Percentiles rank a stretch among this genome's conserved stretches.
Conservation (phyloP, 2,113 vertebrate species). For the Mungos mungo region DNA sequence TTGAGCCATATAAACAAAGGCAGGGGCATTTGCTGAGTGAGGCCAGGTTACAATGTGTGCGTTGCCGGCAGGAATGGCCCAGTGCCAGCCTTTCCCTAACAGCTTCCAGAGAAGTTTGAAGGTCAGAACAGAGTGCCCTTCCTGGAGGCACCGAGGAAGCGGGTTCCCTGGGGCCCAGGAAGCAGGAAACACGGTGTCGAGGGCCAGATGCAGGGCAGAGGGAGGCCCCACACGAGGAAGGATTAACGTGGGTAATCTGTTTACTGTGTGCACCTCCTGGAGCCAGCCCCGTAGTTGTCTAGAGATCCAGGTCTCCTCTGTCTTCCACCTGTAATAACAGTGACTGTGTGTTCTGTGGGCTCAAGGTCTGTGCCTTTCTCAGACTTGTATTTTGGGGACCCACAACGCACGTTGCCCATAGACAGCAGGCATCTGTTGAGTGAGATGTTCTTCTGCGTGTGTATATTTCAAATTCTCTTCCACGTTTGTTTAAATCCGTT, state of each 20-base stretch:
- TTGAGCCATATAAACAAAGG: background rate
- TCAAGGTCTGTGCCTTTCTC: background rate
- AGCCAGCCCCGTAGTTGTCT: background rate
- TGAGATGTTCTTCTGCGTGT: background rate
- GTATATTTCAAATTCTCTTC: background rate
- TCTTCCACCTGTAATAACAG: too few species aligned
- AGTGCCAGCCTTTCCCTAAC: background rate
- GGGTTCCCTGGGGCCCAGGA: background rate
- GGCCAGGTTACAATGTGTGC: background rate
- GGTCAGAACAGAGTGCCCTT: background rate
- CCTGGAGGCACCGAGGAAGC: background rate
- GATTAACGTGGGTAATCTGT: rapidly evolving
- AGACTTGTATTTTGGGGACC: background rate
- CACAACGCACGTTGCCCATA: rapidly evolving
- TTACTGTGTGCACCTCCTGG: rapidly evolving
- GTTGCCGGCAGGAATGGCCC: background rate
- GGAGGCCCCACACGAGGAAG: background rate
- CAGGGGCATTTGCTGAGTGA: background rate
- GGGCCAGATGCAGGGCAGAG: background rate
- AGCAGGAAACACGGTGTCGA: background rate
- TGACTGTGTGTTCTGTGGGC: background rate
- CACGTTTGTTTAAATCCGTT: background rate
- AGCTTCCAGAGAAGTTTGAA: background rate
- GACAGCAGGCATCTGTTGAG: background rate
- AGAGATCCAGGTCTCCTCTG: background rate